Base-by-base conservation (phyloP, 1,140 invertebrate species). In the Microplitis demolitor region DNA sequence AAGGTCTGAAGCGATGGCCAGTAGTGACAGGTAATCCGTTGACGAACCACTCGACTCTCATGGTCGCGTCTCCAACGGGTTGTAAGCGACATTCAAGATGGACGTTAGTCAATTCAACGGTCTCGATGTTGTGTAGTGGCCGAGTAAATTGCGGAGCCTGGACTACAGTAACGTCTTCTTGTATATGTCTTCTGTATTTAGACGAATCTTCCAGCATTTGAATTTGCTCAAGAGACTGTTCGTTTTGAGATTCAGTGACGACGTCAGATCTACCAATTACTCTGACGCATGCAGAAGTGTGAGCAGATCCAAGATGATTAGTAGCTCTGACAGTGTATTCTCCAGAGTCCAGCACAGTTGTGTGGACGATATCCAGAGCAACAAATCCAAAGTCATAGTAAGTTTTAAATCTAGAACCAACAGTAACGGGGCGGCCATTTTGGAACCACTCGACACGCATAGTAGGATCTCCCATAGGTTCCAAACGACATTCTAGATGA, bases 21-120 rank as follows among this genome's bases (percentile, higher is more conserved):
- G 92, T 94, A 84, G 92, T 94, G 4, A 96, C 92, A 16, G 93
- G 95, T 76, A 92, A 88, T 56, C 97, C 97, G 87, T 99, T 98
- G 31, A 96, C 94, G 82, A 97, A 95, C 98, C 98, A 99, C 78
- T 99, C 97, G 4, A 99, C 94, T 83, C 90, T 93, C 96, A 99
- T 98, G 4, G 92, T 93, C 0, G 96, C 92, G 87, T 99, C 98
- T 35, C 97, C 96, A 66, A 98, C 93, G 4, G 98, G 98, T 81
- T 96, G 94, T 39, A 98, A 88, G 68, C 96, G 92, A 78, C 95
- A 96, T 87, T 98, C 97, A 80, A 98, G 89, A 84, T 98, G 96
- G 39, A 98, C 94, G 80, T 97, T 96, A 0, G 94, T 95, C 51
- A 97, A 91, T 89, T 98, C 97, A 68, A 96, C 88, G 0, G 95